Evolutionary conservation across 2,888 invertebrate species (phyloP).

Genomic region (Patella pellucida): DNA sequence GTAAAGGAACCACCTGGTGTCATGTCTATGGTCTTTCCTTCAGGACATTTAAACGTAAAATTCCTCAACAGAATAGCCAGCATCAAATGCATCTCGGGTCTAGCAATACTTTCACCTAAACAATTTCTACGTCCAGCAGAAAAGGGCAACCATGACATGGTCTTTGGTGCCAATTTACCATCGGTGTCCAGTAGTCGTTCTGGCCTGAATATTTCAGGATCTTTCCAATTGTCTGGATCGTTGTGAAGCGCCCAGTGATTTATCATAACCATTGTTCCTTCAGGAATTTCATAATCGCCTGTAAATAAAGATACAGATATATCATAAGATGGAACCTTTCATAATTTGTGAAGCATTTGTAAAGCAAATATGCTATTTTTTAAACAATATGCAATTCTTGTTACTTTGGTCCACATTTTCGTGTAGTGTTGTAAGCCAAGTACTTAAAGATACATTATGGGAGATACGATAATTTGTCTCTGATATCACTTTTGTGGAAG

Average conservation of each 20-base stretch:
- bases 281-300: constrained; percentile 50
- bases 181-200: constrained; percentile 50
- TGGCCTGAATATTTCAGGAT: constrained; percentile 51
- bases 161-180: constrained; percentile 50
- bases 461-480: too few relatives aligned
- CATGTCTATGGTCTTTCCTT: neutral
- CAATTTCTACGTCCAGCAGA: constrained; percentile 42
- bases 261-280: constrained; percentile 46
- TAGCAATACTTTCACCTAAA: constrained; percentile 35
- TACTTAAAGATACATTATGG: too few relatives aligned
- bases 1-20: neutral
- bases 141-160: constrained; percentile 57
- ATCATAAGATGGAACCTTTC: too few relatives aligned
- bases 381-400: too few relatives aligned
- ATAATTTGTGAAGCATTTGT: too few relatives aligned
- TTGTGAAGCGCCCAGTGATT: constrained; percentile 53
- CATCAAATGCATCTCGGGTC: constrained; percentile 28
- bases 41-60: constrained; percentile 20
- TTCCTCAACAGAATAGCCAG: constrained; percentile 27
- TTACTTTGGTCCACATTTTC: too few relatives aligned
- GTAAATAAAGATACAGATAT: neutral
- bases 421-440: too few relatives aligned
- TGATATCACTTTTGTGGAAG: too few relatives aligned
- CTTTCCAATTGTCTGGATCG: constrained; percentile 50
- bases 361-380: too few relatives aligned